Base-by-base conservation (phyloP, 1,140 invertebrate genomes). In the Drosophila malerkotliana region DNA sequence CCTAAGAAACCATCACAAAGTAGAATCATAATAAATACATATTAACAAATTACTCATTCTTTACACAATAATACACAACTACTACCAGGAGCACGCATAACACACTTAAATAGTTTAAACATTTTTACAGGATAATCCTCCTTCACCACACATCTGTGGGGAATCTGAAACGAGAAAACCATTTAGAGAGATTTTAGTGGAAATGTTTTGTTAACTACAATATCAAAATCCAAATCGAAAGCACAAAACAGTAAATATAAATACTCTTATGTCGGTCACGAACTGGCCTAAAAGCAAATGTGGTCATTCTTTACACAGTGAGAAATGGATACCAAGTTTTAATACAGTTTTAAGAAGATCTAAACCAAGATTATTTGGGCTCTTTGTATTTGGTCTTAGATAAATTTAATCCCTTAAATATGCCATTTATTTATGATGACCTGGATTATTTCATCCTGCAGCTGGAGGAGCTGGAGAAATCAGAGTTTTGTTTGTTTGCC, bases 1-100 rank as follows among this genome's bases (percentile, higher is more conserved):
- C 82, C 83, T 85, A 85, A 88, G 83, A 87, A 87, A 87, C 82
- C 82, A 87, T 85, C 82, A 87, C 82, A 88, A 87, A 87, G 83
- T 88, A 85, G 78, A 85, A 87, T 76, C 55, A 60, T 76, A 76
- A 75, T 75, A 75, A 77, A 87, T 87, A 88, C 84, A 76, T 87
- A 76, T 76, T 72, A 75, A 76, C 72, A 80, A 76, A 72, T 68
- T 32, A 64, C 63, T 64, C 34, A 47, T 63, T 57, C 64, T 60
- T 77, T 66, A 56, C 63, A 68, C 57, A 64, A 73, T 74, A 58
- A 57, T 41, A 57, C 52, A 66, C 44, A 58, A 15, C 41, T 44
- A 15, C 54, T 49, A 76, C 57, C 61, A 56, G 71, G 58, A 52
- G 64, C 53, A 55, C 52, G 41, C 72, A 74, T 53, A 41, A 58